phyloP scores from a whole-genome alignment of 2,797 vertebrate species.

The Esox masquinongy region DNA sequence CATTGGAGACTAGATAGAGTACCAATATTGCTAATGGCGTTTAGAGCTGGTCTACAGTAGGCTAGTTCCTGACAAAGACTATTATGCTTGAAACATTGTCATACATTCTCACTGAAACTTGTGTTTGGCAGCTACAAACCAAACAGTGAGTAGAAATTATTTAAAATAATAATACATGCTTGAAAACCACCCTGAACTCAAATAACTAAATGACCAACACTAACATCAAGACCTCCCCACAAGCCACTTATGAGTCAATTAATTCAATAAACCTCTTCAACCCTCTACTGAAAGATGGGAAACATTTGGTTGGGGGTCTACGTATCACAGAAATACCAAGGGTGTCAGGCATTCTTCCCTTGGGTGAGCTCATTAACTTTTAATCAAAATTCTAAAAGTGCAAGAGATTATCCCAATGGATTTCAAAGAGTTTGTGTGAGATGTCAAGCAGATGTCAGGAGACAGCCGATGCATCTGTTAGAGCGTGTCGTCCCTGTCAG shows the following conservation, averaged over 20 bases:
- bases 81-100: not conserved
- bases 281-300: conserved; percentile 29
- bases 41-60: not conserved
- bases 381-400: conserved; percentile 60
- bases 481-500: conserved; percentile 41
- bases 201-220: conserved; percentile 8
- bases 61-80: not conserved
- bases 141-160: conserved; percentile 6
- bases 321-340: conserved; percentile 29
- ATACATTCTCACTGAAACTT: not conserved
- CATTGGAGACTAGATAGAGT: not conserved
- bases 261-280: conserved; percentile 6
- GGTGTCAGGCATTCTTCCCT: conserved; percentile 39
- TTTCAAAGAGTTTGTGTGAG: conserved; percentile 42
- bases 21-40: not conserved
- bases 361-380: conserved; percentile 55
- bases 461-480: conserved; percentile 41
- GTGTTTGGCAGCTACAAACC: not conserved
- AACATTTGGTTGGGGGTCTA: conserved; percentile 35
- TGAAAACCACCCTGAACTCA: conserved; percentile 10
- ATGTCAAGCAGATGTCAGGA: conserved; percentile 38
- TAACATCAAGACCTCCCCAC: not conserved
- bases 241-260: not conserved
- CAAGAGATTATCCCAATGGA: conserved; percentile 45
- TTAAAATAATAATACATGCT: conserved; percentile 4